Conservation (phyloP, 2,888 invertebrate genomes). For the Leptura quadrifasciata region DNA sequence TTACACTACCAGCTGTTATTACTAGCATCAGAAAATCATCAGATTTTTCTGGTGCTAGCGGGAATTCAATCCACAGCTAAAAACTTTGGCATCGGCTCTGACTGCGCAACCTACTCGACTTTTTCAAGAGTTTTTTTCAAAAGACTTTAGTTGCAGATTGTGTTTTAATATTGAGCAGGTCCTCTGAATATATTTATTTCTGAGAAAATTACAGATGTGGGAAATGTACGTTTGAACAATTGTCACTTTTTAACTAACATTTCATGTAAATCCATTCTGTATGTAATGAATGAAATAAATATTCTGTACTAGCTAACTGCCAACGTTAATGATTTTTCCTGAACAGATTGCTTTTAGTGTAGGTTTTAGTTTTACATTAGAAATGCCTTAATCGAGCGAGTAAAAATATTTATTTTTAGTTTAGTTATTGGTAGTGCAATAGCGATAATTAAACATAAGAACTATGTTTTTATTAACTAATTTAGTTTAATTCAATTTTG, state of each 20-base stretch:
- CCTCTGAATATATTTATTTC: not conserved
- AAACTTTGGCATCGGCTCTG: no score
- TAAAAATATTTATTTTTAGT: constrained; percentile 61
- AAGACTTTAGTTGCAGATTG: not conserved
- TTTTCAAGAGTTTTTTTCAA: no score
- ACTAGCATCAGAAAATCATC: no score
- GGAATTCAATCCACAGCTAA: no score
- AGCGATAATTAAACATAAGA: constrained; percentile 46
- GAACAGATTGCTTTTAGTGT: constrained; percentile 57
- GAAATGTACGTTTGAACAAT: not conserved
- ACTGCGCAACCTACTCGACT: no score
- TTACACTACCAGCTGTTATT: no score
- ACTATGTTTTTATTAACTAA: constrained; percentile 42
- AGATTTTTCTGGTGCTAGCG: no score
- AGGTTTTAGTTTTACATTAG: constrained; percentile 56
- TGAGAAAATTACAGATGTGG: not conserved
- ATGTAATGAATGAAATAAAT: constrained; percentile 33
- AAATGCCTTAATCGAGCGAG: constrained; percentile 59
- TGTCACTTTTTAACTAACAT: constrained; percentile 1
- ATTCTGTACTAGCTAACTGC: constrained; percentile 54
- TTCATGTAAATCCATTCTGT: constrained; percentile 14
- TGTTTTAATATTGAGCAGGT: not conserved
- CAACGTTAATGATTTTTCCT: constrained; percentile 54
- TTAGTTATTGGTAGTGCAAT: constrained; percentile 62
- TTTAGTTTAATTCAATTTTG: constrained; percentile 40